Conservation (phyloP, 2,113 vertebrate species). For the Erythrolamprus reginae region DNA sequence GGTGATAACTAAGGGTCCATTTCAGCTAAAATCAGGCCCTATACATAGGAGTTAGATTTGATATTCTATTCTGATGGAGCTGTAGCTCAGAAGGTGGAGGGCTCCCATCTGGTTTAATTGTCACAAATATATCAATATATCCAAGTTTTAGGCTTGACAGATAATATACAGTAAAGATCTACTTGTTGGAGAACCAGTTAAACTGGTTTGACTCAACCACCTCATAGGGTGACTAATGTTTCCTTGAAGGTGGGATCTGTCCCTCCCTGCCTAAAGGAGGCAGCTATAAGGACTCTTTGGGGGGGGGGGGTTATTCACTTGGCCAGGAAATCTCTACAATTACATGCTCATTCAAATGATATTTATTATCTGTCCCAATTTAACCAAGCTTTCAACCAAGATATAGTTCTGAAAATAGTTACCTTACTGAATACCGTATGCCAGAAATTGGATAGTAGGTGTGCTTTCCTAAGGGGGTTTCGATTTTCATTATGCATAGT, state of each 20-base stretch:
- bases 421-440: neutral
- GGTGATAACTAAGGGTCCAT: neutral
- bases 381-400: neutral
- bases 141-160: neutral
- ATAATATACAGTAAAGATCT: neutral
- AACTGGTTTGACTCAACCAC: neutral
- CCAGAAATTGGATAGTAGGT: neutral
- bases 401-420: neutral
- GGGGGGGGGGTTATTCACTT: neutral
- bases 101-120: neutral
- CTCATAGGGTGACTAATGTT: neutral
- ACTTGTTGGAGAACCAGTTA: neutral
- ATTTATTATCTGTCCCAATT: neutral
- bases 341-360: neutral
- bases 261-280: neutral
- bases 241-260: neutral
- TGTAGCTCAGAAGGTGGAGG: neutral
- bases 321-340: neutral
- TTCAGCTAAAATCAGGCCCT: neutral
- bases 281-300: neutral
- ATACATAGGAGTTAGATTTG: neutral
- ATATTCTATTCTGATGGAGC: neutral
- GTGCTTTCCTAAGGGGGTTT: neutral
- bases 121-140: neutral
- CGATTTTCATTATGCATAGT: neutral